These are phyloP conservation scores for Dreissena rostriformis DNA, from an alignment of 1,140 invertebrate species.

Conservation along the genomic window DNA sequence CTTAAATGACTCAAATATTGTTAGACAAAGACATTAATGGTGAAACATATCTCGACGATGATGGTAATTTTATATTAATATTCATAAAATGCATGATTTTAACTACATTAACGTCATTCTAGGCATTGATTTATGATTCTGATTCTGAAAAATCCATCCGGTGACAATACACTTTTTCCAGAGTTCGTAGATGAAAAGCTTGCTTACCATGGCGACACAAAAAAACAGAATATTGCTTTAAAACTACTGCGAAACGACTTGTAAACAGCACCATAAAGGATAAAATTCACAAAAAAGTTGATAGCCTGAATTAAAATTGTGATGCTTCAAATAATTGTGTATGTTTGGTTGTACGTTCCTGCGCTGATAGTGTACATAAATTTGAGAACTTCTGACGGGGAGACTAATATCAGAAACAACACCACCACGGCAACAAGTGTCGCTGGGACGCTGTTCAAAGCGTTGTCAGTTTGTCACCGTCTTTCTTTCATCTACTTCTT, in stretches of 20 bases:
- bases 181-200: conserved; percentile 21
- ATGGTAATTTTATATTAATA: neutral
- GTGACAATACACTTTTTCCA: conserved; percentile 54
- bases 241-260: conserved; percentile 78
- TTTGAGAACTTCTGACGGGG: conserved; percentile 78
- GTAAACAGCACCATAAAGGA: conserved; percentile 79
- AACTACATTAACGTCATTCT: neutral
- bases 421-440: conserved; percentile 79
- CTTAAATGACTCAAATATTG: too few species aligned
- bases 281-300: conserved; percentile 80
- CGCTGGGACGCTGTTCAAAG: conserved; percentile 78
- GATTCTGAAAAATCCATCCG: conserved; percentile 49
- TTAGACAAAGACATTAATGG: neutral
- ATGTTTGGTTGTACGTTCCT: conserved; percentile 39
- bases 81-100: neutral
- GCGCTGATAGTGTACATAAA: conserved; percentile 63
- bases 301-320: conserved; percentile 79
- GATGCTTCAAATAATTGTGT: conserved; percentile 69
- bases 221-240: conserved; percentile 70
- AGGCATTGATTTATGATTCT: conserved; percentile 37
- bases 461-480: conserved; percentile 66
- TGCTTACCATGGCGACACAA: conserved; percentile 47
- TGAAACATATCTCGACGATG: neutral
- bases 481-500: conserved; percentile 41
- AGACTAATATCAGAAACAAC: conserved; percentile 78